Evolutionary conservation across 2,797 vertebrate genomes (phyloP).

Genomic region (Catharus ustulatus): DNA sequence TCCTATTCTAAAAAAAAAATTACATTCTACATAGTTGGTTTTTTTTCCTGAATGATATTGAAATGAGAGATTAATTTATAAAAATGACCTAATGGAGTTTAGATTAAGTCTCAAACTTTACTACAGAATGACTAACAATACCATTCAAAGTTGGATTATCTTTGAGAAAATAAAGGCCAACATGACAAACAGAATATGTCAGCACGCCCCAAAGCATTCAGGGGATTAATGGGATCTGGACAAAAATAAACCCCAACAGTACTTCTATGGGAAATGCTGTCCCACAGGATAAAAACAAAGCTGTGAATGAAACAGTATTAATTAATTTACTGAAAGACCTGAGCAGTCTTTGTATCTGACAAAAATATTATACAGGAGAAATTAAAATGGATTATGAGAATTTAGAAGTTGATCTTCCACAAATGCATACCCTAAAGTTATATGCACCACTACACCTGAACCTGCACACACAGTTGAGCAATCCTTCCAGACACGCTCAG

Average conservation of each 20-base stretch:
- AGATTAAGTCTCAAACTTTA: slow-evolving; percentile 38
- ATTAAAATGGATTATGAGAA: not conserved
- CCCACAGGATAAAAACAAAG: slow-evolving; percentile 40
- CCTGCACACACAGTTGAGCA: not conserved
- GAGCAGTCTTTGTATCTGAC: not conserved
- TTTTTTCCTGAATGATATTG: not conserved
- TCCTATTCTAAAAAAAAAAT: not conserved
- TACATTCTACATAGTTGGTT: not conserved
- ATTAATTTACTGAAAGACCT: not conserved
- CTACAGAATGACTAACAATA: slow-evolving; percentile 20
- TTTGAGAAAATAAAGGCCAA: slow-evolving; percentile 5
- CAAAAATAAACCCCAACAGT: not conserved
- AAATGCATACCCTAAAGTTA: not conserved
- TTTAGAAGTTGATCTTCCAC: not conserved
- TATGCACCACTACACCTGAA: not conserved
- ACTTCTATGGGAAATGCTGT: slow-evolving; percentile 23
- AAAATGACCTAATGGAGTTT: not conserved
- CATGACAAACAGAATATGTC: slow-evolving; percentile 49
- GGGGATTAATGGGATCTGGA: slow-evolving; percentile 39
- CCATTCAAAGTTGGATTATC: slow-evolving; percentile 44
- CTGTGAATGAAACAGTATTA: not conserved
- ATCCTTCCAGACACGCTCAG: not conserved
- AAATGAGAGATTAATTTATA: slow-evolving; percentile 18
- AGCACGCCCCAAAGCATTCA: not conserved
- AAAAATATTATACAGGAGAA: not conserved